Percentiles rank a stretch among this genome's conserved stretches.
These are phyloP conservation scores for Dione juno DNA, from an alignment of 2,888 invertebrate species.

Conservation along the genomic window DNA sequence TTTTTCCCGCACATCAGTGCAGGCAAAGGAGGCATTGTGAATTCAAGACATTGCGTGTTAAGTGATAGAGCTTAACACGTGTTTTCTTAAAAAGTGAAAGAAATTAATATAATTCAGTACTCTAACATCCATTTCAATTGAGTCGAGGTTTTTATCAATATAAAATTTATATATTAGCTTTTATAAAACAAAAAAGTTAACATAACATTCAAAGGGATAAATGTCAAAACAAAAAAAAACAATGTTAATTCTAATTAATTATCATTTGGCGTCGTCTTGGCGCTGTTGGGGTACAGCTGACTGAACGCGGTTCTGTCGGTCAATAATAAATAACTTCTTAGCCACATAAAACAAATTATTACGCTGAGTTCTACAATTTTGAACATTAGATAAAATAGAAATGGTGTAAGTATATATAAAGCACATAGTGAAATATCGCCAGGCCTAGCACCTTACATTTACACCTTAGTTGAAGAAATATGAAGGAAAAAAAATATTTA, in stretches of 20 bases:
- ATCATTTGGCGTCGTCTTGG: background rate
- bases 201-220: background rate
- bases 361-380: background rate
- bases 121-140: too few relatives aligned
- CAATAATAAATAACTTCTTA: background rate
- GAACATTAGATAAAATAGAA: too few relatives aligned
- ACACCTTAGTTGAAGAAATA: too few relatives aligned
- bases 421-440: too few relatives aligned
- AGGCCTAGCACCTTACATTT: too few relatives aligned
- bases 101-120: background rate
- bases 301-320: background rate
- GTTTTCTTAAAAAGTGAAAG: background rate
- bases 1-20: background rate
- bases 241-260: background rate
- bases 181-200: background rate
- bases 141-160: too few relatives aligned
- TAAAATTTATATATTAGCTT: too few relatives aligned
- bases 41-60: too few relatives aligned
- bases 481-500: too few relatives aligned
- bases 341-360: background rate
- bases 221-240: background rate
- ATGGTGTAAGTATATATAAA: too few relatives aligned
- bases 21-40: background rate
- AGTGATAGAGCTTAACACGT: background rate
- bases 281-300: background rate